These are phyloP conservation scores for Pao palembangensis DNA, from an alignment of 2,113 vertebrate species.

Conservation along the genomic window DNA sequence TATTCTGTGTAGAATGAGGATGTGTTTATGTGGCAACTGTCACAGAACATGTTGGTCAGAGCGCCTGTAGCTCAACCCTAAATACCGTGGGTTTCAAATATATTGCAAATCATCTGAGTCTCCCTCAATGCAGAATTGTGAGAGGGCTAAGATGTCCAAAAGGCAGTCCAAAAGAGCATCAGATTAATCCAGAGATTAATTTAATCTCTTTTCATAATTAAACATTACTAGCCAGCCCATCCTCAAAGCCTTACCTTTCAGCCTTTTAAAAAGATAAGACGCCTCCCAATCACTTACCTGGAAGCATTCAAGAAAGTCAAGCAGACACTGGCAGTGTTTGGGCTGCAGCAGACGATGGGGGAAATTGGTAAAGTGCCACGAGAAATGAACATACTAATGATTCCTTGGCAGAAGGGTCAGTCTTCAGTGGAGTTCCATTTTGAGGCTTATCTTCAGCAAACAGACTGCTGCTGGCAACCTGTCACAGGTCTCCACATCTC, in stretches of 20 bases:
- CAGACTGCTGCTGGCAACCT: conserved; percentile 44
- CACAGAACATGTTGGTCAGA: too few species aligned
- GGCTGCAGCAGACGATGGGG: conserved; percentile 32
- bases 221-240: conserved; percentile 29
- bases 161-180: conserved; percentile 25
- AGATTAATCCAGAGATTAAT: conserved; percentile 57
- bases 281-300: conserved; percentile 57
- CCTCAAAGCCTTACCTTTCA: conserved; percentile 47
- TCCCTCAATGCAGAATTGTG: background rate
- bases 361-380: conserved; percentile 52
- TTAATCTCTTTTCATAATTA: conserved; percentile 52
- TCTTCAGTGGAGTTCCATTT: conserved; percentile 34
- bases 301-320: conserved; percentile 55
- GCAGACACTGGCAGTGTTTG: conserved; percentile 44
- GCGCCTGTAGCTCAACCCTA: too few species aligned
- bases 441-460: conserved; percentile 58
- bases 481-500: conserved; percentile 36
- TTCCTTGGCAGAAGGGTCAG: conserved; percentile 48
- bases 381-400: conserved; percentile 66
- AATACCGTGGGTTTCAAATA: too few species aligned
- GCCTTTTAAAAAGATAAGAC: conserved; percentile 53
- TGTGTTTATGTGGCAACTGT: too few species aligned
- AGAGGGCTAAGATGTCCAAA: conserved; percentile 13
- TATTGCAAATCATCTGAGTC: conserved; percentile 1
- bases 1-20: too few species aligned